These are phyloP conservation scores for Nymphalis io DNA, from an alignment of 1,140 invertebrate genomes.

Conservation along the genomic window DNA sequence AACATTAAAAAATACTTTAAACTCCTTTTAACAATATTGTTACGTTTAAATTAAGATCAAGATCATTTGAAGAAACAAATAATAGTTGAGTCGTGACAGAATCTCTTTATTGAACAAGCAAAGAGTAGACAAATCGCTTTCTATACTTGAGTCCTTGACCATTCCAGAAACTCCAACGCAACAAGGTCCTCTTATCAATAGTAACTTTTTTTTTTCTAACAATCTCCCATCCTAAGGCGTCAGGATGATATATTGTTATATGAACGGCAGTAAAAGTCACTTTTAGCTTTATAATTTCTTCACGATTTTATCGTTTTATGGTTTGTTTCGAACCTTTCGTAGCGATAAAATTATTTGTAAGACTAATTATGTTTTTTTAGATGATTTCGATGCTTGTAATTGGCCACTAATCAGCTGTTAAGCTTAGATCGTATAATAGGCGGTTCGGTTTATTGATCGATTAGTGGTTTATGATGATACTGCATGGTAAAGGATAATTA, in stretches of 20 bases:
- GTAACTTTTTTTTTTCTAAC: constrained; percentile 37
- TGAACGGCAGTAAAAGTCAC: constrained; percentile 61
- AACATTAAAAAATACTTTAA: neutral
- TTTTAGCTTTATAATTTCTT: constrained; percentile 63
- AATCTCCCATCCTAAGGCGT: constrained; percentile 46
- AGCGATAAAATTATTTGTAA: constrained; percentile 39
- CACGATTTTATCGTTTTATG: constrained; percentile 73
- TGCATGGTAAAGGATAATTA: neutral
- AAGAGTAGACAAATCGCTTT: constrained; percentile 54
- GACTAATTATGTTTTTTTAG: constrained; percentile 49
- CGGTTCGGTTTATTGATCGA: constrained; percentile 36
- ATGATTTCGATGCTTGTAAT: constrained; percentile 46
- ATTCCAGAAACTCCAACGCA: constrained; percentile 55
- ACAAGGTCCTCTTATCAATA: constrained; percentile 52
- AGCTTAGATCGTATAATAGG: constrained; percentile 41
- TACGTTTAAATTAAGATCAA: constrained; percentile 23
- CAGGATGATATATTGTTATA: constrained; percentile 75
- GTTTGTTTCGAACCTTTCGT: constrained; percentile 49
- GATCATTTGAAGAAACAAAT: constrained; percentile 53
- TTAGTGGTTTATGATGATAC: constrained; percentile 24
- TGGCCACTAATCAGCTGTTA: constrained; percentile 58
- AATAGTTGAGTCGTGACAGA: constrained; percentile 66
- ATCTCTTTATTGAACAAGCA: constrained; percentile 55
- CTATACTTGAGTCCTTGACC: constrained; percentile 64
- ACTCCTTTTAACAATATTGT: neutral